These are phyloP conservation scores for Cephus runcator DNA, from an alignment of 2,888 invertebrate species.

Conservation along the genomic window DNA sequence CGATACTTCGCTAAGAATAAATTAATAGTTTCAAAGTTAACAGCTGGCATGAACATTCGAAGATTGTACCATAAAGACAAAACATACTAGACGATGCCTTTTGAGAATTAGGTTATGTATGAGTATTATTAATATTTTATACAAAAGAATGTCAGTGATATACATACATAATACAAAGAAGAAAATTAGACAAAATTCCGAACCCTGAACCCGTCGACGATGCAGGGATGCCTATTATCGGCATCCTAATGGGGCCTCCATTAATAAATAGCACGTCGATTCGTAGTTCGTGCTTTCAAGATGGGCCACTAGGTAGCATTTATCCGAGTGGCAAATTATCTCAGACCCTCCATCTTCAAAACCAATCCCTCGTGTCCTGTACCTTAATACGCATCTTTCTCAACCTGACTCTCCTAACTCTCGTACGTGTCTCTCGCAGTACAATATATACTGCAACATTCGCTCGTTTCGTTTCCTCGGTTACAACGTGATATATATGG, in stretches of 20 bases:
- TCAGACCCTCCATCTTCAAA: conserved; percentile 20
- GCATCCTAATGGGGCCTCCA: conserved; percentile 18
- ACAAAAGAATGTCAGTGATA: neutral
- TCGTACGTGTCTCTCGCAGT: neutral
- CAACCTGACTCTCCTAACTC: neutral
- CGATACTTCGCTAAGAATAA: conserved; percentile 56
- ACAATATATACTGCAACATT: neutral
- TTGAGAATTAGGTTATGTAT: neutral
- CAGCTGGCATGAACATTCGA: conserved; percentile 44
- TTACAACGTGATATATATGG: conserved; percentile 48
- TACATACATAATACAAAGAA: neutral
- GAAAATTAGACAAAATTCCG: neutral
- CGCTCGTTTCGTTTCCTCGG: conserved; percentile 29
- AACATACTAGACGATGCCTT: neutral
- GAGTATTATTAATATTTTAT: neutral
- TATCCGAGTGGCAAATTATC: conserved; percentile 46
- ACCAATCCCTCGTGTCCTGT: neutral
- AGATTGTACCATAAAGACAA: conserved; percentile 29
- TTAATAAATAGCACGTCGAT: conserved; percentile 41
- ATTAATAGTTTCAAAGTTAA: conserved; percentile 57
- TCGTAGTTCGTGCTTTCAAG: conserved; percentile 13
- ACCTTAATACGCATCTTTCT: neutral
- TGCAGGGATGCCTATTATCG: neutral
- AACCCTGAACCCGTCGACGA: neutral
- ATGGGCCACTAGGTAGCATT: conserved; percentile 48